phyloP scores from a whole-genome alignment of 2,113 vertebrate genomes.

The Corythaeola cristata region DNA sequence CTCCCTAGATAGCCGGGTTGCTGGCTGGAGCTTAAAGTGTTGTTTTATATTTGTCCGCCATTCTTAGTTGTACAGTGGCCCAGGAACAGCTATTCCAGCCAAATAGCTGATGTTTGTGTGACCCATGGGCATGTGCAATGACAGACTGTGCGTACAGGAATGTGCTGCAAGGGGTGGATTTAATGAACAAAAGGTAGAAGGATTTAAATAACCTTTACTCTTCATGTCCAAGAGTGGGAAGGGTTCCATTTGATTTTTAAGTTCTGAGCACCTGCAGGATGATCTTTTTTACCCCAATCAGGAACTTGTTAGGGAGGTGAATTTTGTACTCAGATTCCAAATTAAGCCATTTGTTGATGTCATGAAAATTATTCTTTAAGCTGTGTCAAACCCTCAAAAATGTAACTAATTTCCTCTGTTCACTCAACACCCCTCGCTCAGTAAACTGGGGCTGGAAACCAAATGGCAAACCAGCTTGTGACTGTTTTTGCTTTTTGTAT shows the following conservation, averaged over 20 bases:
- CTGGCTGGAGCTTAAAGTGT: neutral
- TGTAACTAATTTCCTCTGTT: conserved; percentile 18
- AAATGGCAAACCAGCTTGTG: neutral
- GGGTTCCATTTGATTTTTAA: neutral
- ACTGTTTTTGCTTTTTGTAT: neutral
- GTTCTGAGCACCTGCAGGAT: neutral
- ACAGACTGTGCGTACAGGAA: neutral
- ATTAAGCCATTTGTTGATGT: conserved; percentile 9
- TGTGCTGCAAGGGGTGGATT: neutral
- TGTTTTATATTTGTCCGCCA: neutral
- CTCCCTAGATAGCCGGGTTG: neutral
- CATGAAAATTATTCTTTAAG: neutral
- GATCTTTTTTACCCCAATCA: neutral
- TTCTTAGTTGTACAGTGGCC: neutral
- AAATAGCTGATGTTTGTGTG: neutral
- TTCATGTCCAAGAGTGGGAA: neutral
- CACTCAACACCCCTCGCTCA: neutral
- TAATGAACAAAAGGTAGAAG: neutral
- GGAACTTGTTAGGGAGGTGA: neutral
- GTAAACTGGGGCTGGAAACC: neutral
- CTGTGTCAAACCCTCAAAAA: conserved; percentile 40
- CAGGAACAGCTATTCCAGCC: neutral
- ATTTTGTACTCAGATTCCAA: neutral
- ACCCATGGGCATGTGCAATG: neutral
- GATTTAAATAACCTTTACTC: neutral